Base-by-base conservation (phyloP, 2,888 invertebrate species). In the Erebia ligea region DNA sequence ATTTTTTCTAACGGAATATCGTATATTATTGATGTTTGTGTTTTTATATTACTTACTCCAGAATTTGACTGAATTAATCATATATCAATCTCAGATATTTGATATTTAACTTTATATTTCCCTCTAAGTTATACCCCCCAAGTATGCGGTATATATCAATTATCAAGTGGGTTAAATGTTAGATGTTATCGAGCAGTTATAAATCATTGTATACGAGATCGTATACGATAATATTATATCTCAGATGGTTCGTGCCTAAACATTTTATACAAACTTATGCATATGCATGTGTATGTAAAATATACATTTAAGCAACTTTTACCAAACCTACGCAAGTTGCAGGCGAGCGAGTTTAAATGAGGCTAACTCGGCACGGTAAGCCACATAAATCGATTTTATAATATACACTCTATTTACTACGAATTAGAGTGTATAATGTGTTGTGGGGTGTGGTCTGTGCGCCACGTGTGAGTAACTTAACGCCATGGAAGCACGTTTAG, bases 401-500 rank as follows among this genome's bases (percentile, higher is more conserved):
- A 71, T 25, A 63, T 58, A 40, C n/a, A 34, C 67, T 50, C 42
- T 73, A 71, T 69, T 11, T 11, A 1, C 15, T 52, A 62, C 0
- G 40, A 1, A 34, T 19, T 62, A 73, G 45, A 48, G 66, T 21
- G 15, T 57, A 57, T 19, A 19, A 19, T 64, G 50, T 40, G 42
- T 17, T 19, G 17, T 67, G 17, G 8, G 50, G 17, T 54, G 48
- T 56, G 64, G 57, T 63, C 58, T 45, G 10, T n/a, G 62, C 68
- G 21, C 56, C 67, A 67, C 19, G 68, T 68, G 70, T 63, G 70
- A 69, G 75, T 77, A 78, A 76, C 74, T 75, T 75, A 71, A 76
- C 75, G 76, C 74, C 72, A 67, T 76, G 72, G 69, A 76, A 76
- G 77, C 79, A 76, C 77, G 79, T 79, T 76, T 73, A 69, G 75